Conservation (phyloP, 2,888 invertebrate species). For the Aproaerema taeniolella region DNA sequence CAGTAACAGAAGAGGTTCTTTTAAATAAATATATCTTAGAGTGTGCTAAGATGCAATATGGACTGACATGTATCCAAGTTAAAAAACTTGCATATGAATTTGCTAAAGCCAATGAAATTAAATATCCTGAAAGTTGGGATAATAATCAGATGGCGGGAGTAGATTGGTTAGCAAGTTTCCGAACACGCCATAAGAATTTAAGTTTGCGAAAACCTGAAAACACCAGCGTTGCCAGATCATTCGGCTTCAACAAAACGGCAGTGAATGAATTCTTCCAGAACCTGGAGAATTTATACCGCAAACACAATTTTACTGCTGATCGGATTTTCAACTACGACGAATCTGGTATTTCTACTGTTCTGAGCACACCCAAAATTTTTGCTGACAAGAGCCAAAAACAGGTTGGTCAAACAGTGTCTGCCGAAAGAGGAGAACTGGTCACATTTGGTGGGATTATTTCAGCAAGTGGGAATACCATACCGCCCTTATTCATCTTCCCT, state of each 20-base stretch:
- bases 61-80: slow-evolving; percentile 24
- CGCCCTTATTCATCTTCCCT: slow-evolving; percentile 46
- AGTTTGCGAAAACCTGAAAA: slow-evolving; percentile 11
- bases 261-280: slow-evolving; percentile 13
- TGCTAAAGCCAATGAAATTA: slow-evolving; percentile 19
- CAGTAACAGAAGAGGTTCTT: no score
- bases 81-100: slow-evolving; percentile 27
- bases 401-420: slow-evolving; percentile 38
- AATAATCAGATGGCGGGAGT: slow-evolving; percentile 14
- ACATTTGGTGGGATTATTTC: slow-evolving; percentile 35
- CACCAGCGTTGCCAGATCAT: slow-evolving; percentile 14
- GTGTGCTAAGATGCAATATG: no score
- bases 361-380: slow-evolving; percentile 24
- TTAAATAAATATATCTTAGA: no score
- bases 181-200: slow-evolving; percentile 6
- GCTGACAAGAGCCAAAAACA: slow-evolving; percentile 37
- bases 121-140: slow-evolving; percentile 1
- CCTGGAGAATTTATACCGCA: slow-evolving; percentile 2
- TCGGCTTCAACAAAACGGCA: slow-evolving; percentile 12
- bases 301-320: slow-evolving; percentile 9
- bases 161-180: slow-evolving; percentile 3
- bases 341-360: slow-evolving; percentile 16
- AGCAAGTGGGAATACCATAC: slow-evolving; percentile 37
- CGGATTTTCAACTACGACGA: slow-evolving; percentile 14
- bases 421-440: slow-evolving; percentile 38